A percentile compares a stretch with the other conserved stretches of the same genome.
These are phyloP conservation scores for Lamellibrachia satsuma DNA, from an alignment of 2,888 invertebrate genomes.

Conservation along the genomic window DNA sequence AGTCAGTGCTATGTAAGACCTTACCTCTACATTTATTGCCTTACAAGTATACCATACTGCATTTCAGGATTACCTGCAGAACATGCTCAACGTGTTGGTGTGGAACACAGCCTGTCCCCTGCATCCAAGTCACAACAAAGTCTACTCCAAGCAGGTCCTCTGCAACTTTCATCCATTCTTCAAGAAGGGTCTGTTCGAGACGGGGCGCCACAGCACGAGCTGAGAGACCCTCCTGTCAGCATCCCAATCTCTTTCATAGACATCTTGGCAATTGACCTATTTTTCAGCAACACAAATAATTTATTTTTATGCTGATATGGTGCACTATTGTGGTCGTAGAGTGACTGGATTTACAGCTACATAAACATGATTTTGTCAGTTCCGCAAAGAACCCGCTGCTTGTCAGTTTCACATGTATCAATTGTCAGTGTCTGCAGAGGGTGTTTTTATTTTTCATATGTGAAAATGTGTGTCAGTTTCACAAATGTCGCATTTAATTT, in stretches of 20 bases:
- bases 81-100: constrained; percentile 53
- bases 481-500: not conserved
- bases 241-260: not conserved
- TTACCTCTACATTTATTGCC: not conserved
- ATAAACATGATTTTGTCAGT: not conserved
- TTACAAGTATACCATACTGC: not conserved
- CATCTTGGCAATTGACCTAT: not conserved
- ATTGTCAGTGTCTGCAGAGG: not conserved
- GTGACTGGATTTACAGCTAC: not conserved
- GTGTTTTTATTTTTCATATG: not conserved
- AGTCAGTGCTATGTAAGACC: too few species aligned
- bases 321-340: not conserved
- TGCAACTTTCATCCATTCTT: constrained; percentile 61
- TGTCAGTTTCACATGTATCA: not conserved
- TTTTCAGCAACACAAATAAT: not conserved
- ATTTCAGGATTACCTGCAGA: constrained; percentile 51
- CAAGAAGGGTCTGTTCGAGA: constrained; percentile 61
- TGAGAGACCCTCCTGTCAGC: constrained; percentile 27
- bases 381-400: not conserved
- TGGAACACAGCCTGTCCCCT: constrained; percentile 52
- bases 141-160: constrained; percentile 57
- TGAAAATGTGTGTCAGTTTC: not conserved
- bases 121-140: constrained; percentile 50
- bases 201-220: constrained; percentile 51
- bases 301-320: not conserved